A percentile compares a stretch with the other conserved stretches of the same genome.
phyloP scores from a whole-genome alignment of 2,797 vertebrate genomes.

The Cryptoblepharus egeriae region DNA sequence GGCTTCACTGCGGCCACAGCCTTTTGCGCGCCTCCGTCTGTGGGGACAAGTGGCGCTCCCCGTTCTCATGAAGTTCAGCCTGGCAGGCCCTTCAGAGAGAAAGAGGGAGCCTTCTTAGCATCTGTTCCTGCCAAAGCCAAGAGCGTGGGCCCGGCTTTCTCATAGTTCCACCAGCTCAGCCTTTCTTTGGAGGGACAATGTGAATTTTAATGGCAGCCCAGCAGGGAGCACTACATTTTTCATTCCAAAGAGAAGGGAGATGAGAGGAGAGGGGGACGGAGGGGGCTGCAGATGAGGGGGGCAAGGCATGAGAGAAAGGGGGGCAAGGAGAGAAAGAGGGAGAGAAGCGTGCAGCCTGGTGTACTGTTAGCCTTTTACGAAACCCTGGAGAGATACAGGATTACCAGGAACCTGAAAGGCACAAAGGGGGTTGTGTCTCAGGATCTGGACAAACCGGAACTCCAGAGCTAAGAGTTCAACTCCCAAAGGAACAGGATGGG shows the following conservation, averaged over 20 bases:
- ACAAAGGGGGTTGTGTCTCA: slow-evolving; percentile 59
- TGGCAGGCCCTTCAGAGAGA: slow-evolving; percentile 48
- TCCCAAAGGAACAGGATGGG: not conserved
- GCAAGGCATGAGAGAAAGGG: slow-evolving; percentile 1
- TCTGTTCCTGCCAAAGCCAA: slow-evolving; percentile 64
- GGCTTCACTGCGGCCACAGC: not conserved
- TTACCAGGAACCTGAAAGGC: slow-evolving; percentile 70
- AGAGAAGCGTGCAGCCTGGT: slow-evolving; percentile 61
- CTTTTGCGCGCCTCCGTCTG: not conserved
- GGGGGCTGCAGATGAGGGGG: slow-evolving; percentile 61
- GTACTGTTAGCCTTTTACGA: slow-evolving; percentile 76
- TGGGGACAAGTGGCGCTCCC: slow-evolving; percentile 60
- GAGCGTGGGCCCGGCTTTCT: slow-evolving; percentile 61
- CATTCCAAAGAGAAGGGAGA: slow-evolving; percentile 77
- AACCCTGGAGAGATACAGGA: slow-evolving; percentile 68
- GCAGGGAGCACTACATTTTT: slow-evolving; percentile 75
- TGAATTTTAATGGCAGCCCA: slow-evolving; percentile 79
- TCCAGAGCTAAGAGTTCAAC: not conserved
- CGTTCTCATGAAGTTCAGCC: slow-evolving; percentile 70
- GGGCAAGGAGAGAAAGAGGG: slow-evolving; percentile 51
- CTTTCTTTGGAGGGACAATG: slow-evolving; percentile 77
- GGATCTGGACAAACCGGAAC: slow-evolving; percentile 49
- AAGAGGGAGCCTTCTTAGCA: slow-evolving; percentile 54
- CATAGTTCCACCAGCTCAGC: slow-evolving; percentile 63
- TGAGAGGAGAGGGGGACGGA: slow-evolving; percentile 70